Evolutionary conservation across 2,888 invertebrate species (phyloP), one percentile per base, ranked within the genome.

Genomic region (Drosophila austrosaltans): DNA sequence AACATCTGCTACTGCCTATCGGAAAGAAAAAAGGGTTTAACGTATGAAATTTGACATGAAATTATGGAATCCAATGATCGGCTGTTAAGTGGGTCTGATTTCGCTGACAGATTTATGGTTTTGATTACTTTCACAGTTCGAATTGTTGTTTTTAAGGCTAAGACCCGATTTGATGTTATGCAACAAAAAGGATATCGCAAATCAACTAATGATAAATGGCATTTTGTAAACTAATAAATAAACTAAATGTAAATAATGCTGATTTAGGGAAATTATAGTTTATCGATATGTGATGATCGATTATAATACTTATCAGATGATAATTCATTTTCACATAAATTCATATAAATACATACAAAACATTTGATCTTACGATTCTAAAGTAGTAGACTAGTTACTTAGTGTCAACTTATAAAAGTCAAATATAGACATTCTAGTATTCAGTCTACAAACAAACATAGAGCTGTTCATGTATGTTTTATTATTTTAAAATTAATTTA

Each of bases 21-120:
- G 5, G 7, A 62, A 40, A 10, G 36, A 3, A 39, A 40, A 39
- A 69, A 69, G 68, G 69, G 69, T 58, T 76, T 61, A 53, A 53
- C 53, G 12, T 36, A 56, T 61, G 56, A 63, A 78, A 83, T 81
- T 64, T 79, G 79, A 71, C 82, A 72, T 81, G 71, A 78, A 89
- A 82, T 87, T 89, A 82, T 82, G 79, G 66, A 68, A 76, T 63
- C 69, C 61, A 63, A 64, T 65, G 79, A 75, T 75, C 53, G 82
- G 69, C 69, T 61, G 76, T 66, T 56, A 56, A 56, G 32, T 57
- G 56, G 56, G 56, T 36, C 56, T 57, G 56, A 57, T 57, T 57
- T 36, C 32, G 56, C 36, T 16, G 56, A 36, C 16, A 56, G 56
- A 32, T 56, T 48, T 48, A 48, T 48, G 48, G 48, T 48, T 48